Base-by-base conservation (phyloP, 37 sponge, comb jelly and placozoan species). In the Diacarnus erythraeanus region DNA sequence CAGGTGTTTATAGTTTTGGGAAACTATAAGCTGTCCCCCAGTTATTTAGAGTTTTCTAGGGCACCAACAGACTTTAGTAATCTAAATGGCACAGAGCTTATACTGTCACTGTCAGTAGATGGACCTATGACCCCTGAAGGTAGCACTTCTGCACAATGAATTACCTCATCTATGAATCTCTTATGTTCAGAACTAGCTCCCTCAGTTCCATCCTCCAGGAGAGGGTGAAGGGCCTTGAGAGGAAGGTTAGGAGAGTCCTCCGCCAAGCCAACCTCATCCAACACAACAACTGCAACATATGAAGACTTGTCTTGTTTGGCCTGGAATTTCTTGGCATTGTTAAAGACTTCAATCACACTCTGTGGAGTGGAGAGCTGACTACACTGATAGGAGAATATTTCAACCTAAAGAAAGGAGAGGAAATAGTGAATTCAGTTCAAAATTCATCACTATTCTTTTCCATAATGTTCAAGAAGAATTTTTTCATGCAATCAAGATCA, bases 221-320 rank as follows among this genome's bases (percentile, higher is more conserved):
- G 81, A 31, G 98, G 96, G 73, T 97, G 98, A 25, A 97, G 81
- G 3, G 86, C 98, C 69, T 97, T 97, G 37, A 97, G 79, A 0
- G 95, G 95, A 42, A 97, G 83, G 59, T 81, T 88, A 1, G 95
- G 92, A 23, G 97, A 97, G 74, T 97, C 97, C 59, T 97, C 97
- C 42, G 97, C 97, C 57, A 97, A 77, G 15, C 97, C 97, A 22
- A 97, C 95, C 68, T 97, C 97, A 76, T 97, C 97, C 67, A 95
- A 76, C 26, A 95, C 96, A 10, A 95, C 96, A 22, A 87, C 82
- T 40, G 94, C 84, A 74, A 95, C 89, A 76, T 85, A 79, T 47
- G 74, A 64, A 30, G 12, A 84, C 12, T 33, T 77, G 57, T 90
- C 80, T 23, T 78, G 86, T 2, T 91, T 87, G n/a, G 38, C 64